A percentile compares a stretch with the other conserved stretches of the same genome.
Evolutionary conservation across 1,140 invertebrate species (phyloP).

Genomic region (Drosophila lowei): DNA sequence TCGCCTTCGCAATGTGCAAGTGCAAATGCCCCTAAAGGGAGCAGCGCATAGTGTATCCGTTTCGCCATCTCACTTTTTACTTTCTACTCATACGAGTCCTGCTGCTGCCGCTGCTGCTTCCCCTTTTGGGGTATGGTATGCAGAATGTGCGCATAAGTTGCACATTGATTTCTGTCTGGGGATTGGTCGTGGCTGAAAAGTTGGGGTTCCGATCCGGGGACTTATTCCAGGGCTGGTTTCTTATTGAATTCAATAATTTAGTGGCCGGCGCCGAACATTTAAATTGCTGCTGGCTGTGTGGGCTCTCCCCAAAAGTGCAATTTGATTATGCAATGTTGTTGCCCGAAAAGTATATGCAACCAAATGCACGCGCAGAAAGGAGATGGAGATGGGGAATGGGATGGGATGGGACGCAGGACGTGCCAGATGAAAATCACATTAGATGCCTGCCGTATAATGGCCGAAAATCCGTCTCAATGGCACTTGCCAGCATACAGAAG

Average conservation of each 20-base stretch:
- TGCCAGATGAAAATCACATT: constrained; percentile 77
- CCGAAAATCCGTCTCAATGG: constrained; percentile 79
- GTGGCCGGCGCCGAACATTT: constrained; percentile 69
- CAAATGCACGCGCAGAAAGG: constrained; percentile 30
- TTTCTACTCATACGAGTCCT: no score
- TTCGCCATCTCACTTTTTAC: constrained; percentile 42
- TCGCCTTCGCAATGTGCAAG: constrained; percentile 71
- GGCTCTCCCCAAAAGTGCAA: constrained; percentile 66
- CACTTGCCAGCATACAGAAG: constrained; percentile 58
- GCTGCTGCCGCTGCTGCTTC: constrained; percentile 8
- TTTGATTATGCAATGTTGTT: constrained; percentile 80
- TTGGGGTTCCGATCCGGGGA: constrained; percentile 22
- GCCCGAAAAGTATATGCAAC: constrained; percentile 40
- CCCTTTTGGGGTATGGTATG: constrained; percentile 9
- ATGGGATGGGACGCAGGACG: constrained; percentile 42
- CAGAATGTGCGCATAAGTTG: constrained; percentile 75
- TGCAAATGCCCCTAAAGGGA: constrained; percentile 78
- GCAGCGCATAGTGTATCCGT: constrained; percentile 50
- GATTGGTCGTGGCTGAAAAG: constrained; percentile 59
- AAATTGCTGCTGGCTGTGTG: constrained; percentile 63
- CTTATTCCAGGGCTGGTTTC: constrained; percentile 27
- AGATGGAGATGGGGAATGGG: not conserved
- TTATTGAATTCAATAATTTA: constrained; percentile 82
- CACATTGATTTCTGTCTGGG: constrained; percentile 79
- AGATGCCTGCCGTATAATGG: constrained; percentile 75